A percentile compares a stretch with the other conserved stretches of the same genome.
Conservation (phyloP, 1,140 invertebrate genomes). For the Trichonephila clavipes region DNA sequence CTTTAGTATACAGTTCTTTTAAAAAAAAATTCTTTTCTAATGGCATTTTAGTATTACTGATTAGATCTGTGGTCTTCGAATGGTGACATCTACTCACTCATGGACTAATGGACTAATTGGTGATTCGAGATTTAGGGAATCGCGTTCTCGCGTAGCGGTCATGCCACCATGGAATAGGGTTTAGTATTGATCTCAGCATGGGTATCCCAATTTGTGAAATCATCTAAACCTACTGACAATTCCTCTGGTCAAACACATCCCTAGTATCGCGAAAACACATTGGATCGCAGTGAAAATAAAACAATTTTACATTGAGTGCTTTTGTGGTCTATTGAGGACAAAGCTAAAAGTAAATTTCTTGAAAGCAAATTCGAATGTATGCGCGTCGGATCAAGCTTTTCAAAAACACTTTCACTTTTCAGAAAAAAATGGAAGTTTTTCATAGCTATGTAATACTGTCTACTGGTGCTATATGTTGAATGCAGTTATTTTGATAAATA, state of each 20-base stretch:
- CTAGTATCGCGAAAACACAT: slow-evolving; percentile 62
- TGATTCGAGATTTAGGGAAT: not conserved
- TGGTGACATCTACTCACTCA: slow-evolving; percentile 1
- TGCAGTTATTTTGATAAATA: no score
- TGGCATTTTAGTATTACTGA: slow-evolving; percentile 27
- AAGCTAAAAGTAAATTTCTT: not conserved
- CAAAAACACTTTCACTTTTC: slow-evolving; percentile 21
- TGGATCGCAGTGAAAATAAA: not conserved
- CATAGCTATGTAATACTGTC: not conserved
- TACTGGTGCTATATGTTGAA: not conserved
- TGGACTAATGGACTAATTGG: slow-evolving; percentile 12
- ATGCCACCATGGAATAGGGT: slow-evolving; percentile 33
- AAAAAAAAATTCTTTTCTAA: slow-evolving; percentile 32
- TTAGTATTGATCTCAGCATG: slow-evolving; percentile 12
- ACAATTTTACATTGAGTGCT: not conserved
- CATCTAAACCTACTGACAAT: slow-evolving; percentile 20
- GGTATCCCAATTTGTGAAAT: not conserved
- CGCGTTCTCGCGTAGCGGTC: slow-evolving; percentile 65
- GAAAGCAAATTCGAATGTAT: not conserved
- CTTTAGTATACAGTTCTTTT: slow-evolving; percentile 7
- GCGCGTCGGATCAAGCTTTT: slow-evolving; percentile 1
- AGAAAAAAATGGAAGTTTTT: not conserved
- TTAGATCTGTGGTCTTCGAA: slow-evolving; percentile 24
- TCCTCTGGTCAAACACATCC: not conserved
- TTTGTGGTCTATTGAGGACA: not conserved